Conservation (phyloP, 1,140 invertebrate species). For the Propsilocerus akamusi region DNA sequence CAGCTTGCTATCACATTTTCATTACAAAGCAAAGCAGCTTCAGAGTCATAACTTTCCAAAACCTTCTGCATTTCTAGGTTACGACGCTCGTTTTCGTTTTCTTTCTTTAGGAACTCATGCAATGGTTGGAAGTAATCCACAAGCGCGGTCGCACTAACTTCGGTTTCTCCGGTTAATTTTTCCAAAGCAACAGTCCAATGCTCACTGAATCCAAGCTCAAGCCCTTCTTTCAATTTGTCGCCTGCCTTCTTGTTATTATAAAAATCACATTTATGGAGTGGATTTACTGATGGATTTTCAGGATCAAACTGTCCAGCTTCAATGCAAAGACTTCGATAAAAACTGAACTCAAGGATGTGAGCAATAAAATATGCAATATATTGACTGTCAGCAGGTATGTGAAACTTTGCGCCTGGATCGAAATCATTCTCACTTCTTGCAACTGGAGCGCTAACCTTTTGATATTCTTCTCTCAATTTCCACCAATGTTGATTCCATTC, state of each 20-base stretch:
- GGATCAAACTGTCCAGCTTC: slow-evolving; percentile 32
- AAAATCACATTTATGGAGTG: slow-evolving; percentile 40
- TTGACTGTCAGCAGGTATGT: slow-evolving; percentile 33
- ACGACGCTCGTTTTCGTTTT: slow-evolving; percentile 19
- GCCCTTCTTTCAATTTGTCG: slow-evolving; percentile 27
- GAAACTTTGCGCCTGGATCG: slow-evolving; percentile 42
- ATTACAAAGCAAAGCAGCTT: too few relatives aligned
- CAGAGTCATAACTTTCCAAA: too few relatives aligned
- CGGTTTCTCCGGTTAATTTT: slow-evolving; percentile 29
- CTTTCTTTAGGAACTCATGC: slow-evolving; percentile 22
- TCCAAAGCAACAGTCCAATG: slow-evolving; percentile 38
- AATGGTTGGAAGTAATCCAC: slow-evolving; percentile 26
- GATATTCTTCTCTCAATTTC: slow-evolving; percentile 33
- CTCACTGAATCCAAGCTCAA: slow-evolving; percentile 30
- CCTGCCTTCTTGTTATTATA: slow-evolving; percentile 26
- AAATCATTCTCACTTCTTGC: slow-evolving; percentile 31
- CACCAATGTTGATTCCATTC: slow-evolving; percentile 39
- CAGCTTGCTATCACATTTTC: too few relatives aligned
- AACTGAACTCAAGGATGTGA: slow-evolving; percentile 39
- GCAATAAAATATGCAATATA: slow-evolving; percentile 42
- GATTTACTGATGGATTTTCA: slow-evolving; percentile 19
- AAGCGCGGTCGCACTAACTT: slow-evolving; percentile 25
- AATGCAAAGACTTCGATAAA: slow-evolving; percentile 39
- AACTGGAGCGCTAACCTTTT: slow-evolving; percentile 35
- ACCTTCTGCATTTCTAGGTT: too few relatives aligned